phyloP scores from a whole-genome alignment of 1,140 invertebrate genomes.

The Drosophila setifemur region DNA sequence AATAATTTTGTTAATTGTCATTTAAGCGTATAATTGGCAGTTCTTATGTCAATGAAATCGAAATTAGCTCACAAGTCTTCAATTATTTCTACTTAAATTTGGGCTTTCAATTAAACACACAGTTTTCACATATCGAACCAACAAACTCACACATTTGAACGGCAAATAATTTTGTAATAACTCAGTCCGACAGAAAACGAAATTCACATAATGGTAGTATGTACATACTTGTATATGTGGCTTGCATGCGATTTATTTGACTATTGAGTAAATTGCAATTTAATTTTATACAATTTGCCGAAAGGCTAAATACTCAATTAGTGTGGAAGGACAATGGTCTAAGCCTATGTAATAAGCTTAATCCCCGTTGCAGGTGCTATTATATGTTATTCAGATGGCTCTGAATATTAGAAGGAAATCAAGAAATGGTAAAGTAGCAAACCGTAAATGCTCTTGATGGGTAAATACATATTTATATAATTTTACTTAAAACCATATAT shows the following conservation, averaged over 20 bases:
- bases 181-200: conserved; percentile 57
- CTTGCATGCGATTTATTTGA: conserved; percentile 5
- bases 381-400: conserved; percentile 13
- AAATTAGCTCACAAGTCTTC: conserved; percentile 41
- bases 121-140: conserved; percentile 54
- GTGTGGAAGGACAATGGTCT: conserved; percentile 35
- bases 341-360: conserved; percentile 50
- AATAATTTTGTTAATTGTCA: conserved; percentile 3
- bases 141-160: conserved; percentile 12
- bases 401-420: conserved; percentile 2
- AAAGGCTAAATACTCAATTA: conserved; percentile 21
- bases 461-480: too few species aligned
- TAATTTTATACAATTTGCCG: conserved; percentile 51
- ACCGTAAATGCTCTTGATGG: conserved; percentile 4
- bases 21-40: conserved; percentile 6
- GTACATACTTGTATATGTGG: too few species aligned
- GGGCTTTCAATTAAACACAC: conserved; percentile 70
- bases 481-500: too few species aligned
- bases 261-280: conserved; percentile 58
- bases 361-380: conserved; percentile 44
- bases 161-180: conserved; percentile 63
- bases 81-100: conserved; percentile 46
- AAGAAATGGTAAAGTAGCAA: neutral
- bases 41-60: conserved; percentile 47
- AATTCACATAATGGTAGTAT: conserved; percentile 31